phyloP scores from a whole-genome alignment of 2,797 vertebrate genomes.

The Pogoniulus pusillus region DNA sequence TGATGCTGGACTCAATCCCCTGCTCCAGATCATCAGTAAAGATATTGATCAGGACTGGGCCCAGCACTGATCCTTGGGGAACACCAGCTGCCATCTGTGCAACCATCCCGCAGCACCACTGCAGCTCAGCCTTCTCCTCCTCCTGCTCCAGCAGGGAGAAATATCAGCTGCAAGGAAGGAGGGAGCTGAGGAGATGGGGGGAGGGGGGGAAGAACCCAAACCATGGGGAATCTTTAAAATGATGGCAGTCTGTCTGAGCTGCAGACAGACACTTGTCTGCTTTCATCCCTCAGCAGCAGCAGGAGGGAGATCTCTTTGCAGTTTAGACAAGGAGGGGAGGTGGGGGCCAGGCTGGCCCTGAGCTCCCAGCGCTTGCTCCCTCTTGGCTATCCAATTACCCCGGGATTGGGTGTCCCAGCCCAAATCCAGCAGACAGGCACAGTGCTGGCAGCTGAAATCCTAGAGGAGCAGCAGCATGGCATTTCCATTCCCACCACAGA shows the following conservation, averaged over 20 bases:
- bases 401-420: background rate
- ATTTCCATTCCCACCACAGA: background rate
- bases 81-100: no score
- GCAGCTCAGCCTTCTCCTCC: background rate
- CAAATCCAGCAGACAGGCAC: background rate
- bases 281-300: background rate
- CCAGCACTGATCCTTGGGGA: no score
- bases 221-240: background rate
- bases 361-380: background rate
- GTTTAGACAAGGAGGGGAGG: background rate
- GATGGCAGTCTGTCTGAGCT: background rate
- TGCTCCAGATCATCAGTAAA: no score
- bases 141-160: background rate
- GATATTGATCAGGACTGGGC: no score
- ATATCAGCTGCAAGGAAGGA: background rate
- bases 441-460: background rate
- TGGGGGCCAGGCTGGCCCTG: background rate
- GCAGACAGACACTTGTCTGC: slow-evolving; percentile 10
- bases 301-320: slow-evolving; percentile 5
- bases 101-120: rapidly evolving
- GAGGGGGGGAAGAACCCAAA: background rate
- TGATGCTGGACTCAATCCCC: no score
- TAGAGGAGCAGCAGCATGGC: background rate
- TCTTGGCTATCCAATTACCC: background rate
- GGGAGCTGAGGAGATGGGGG: background rate